Evolutionary conservation across 2,113 vertebrate genomes (phyloP).

Genomic region (Zosterops borbonicus): DNA sequence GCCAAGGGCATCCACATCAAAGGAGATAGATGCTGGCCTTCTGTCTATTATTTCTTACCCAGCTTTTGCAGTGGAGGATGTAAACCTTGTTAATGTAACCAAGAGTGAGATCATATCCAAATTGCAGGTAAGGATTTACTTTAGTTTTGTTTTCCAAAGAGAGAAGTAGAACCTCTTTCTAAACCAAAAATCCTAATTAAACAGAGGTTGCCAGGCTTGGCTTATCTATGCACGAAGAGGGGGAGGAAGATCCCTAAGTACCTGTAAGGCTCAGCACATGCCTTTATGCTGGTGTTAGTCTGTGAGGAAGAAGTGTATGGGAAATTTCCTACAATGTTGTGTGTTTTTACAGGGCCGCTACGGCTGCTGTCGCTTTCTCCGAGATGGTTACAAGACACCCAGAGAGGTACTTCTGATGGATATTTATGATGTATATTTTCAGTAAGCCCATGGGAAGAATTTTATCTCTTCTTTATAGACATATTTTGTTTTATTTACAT

Average conservation of each 20-base stretch:
- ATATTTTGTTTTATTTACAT: background rate
- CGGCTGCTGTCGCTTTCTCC: constrained; percentile 95
- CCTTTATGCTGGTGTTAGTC: background rate
- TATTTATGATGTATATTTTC: constrained; percentile 40
- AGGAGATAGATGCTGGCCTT: constrained; percentile 96
- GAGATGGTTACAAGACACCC: constrained; percentile 95
- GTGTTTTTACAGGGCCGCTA: constrained; percentile 86
- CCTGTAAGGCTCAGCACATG: background rate
- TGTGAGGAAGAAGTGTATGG: background rate
- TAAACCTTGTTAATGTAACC: constrained; percentile 89
- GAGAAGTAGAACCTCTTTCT: background rate
- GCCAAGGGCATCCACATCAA: constrained; percentile 94
- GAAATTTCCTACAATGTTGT: background rate
- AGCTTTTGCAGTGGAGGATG: constrained; percentile 95
- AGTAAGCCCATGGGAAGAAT: background rate
- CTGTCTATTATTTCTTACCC: constrained; percentile 96
- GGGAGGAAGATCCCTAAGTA: background rate
- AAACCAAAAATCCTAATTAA: background rate
- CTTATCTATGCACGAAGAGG: background rate
- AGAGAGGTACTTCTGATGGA: constrained; percentile 84
- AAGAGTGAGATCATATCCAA: constrained; percentile 96
- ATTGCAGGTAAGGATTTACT: constrained; percentile 82
- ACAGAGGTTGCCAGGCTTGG: background rate
- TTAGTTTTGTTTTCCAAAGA: background rate
- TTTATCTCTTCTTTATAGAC: background rate